phyloP scores from a whole-genome alignment of 2,888 invertebrate genomes.

The Orthosia cruda region DNA sequence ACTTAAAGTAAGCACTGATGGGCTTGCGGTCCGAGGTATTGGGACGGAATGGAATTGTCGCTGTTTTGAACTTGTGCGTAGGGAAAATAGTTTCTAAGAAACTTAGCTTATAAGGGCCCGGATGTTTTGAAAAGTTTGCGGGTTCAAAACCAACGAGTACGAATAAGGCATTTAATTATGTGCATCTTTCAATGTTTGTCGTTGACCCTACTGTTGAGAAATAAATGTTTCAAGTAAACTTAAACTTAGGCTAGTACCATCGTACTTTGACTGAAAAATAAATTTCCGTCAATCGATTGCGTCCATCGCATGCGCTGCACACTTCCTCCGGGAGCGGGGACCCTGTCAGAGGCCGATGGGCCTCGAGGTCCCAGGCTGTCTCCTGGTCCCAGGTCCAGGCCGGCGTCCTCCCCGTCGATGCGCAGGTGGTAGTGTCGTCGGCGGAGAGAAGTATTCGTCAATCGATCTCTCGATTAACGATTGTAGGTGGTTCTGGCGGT shows the following conservation, averaged over 20 bases:
- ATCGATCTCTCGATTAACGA: no score
- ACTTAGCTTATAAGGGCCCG: slow-evolving; percentile 11
- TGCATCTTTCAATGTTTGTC: not conserved
- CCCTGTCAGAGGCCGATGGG: no score
- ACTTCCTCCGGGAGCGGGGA: no score
- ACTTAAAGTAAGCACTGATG: slow-evolving; percentile 52
- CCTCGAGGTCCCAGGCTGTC: no score
- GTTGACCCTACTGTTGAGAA: not conserved
- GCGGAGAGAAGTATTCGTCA: no score
- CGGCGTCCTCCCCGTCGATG: no score
- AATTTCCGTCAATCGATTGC: no score
- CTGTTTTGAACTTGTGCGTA: slow-evolving; percentile 29
- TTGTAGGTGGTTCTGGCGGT: no score
- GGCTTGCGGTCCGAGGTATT: slow-evolving; percentile 52
- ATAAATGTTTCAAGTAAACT: not conserved
- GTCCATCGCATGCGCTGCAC: no score
- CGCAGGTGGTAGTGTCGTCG: no score
- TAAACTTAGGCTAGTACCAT: not conserved
- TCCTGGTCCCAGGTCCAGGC: no score
- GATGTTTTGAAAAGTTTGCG: slow-evolving; percentile 9
- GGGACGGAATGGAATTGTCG: slow-evolving; percentile 35
- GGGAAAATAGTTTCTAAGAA: slow-evolving; percentile 30
- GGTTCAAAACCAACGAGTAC: not conserved
- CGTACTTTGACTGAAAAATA: not conserved
- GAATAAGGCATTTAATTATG: not conserved